phyloP scores from a whole-genome alignment of 2,888 invertebrate species.

The Syritta pipiens region DNA sequence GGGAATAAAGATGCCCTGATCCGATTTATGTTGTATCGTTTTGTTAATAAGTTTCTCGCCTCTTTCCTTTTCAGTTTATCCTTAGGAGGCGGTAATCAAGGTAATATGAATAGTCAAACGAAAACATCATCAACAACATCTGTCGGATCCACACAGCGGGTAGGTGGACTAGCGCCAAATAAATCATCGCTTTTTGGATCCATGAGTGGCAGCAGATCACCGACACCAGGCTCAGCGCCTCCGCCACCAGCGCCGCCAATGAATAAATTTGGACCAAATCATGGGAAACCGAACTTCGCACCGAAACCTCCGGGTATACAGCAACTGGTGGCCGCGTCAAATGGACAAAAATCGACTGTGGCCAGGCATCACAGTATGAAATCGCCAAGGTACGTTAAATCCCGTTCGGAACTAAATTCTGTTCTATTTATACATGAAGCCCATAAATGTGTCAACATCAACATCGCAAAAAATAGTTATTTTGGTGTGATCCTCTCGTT shows the following conservation, averaged over 20 bases:
- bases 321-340: constrained; percentile 76
- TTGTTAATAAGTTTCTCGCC: constrained; percentile 42
- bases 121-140: constrained; percentile 71
- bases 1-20: constrained; percentile 10
- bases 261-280: constrained; percentile 77
- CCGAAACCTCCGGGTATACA: constrained; percentile 88
- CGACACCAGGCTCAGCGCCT: constrained; percentile 71
- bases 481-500: too few species aligned
- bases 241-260: constrained; percentile 53
- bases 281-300: constrained; percentile 91
- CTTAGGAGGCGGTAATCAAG: constrained; percentile 78
- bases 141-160: constrained; percentile 68
- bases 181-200: constrained; percentile 77
- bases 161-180: constrained; percentile 76
- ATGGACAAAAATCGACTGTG: constrained; percentile 80
- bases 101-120: constrained; percentile 75
- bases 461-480: too few species aligned
- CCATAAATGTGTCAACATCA: too few species aligned
- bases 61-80: constrained; percentile 75
- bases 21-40: constrained; percentile 24
- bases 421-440: too few species aligned
- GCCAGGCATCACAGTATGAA: constrained; percentile 91
- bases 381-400: constrained; percentile 85
- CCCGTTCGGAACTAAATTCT: too few species aligned
- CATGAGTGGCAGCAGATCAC: constrained; percentile 74